Conservation (phyloP, 2,888 invertebrate genomes). For the Lobophora halterata region DNA sequence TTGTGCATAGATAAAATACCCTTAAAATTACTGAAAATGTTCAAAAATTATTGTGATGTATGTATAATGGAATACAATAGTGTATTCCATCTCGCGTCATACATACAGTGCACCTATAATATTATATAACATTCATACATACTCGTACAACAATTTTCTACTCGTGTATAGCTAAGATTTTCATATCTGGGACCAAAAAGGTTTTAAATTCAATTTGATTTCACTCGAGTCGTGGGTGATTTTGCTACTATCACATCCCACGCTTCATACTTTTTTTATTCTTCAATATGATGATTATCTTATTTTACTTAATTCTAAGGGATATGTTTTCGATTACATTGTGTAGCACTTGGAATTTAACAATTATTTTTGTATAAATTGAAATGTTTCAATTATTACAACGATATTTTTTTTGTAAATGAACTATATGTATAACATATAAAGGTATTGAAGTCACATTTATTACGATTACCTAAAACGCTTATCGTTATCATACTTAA, state of each 20-base stretch:
- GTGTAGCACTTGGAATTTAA: constrained; percentile 60
- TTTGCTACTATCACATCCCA: constrained; percentile 38
- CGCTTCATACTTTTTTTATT: constrained; percentile 35
- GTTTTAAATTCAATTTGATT: not conserved
- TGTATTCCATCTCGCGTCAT: constrained; percentile 70
- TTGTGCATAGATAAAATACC: constrained; percentile 12
- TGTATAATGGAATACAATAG: constrained; percentile 55
- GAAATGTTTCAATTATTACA: too few species aligned
- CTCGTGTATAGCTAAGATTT: too few species aligned
- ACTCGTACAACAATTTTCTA: constrained; percentile 1
- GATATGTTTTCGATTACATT: constrained; percentile 75
- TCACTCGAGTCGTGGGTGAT: not conserved
- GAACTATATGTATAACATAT: too few species aligned
- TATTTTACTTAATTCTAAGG: constrained; percentile 59
- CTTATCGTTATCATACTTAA: too few species aligned
- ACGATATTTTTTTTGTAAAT: too few species aligned
- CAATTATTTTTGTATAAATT: constrained; percentile 17
- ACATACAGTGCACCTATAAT: constrained; percentile 57
- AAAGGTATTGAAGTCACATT: too few species aligned
- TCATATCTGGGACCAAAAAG: constrained; percentile 11
- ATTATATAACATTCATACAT: constrained; percentile 9
- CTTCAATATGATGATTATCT: constrained; percentile 38
- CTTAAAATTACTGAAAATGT: not conserved
- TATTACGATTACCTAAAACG: too few species aligned
- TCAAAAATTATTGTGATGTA: constrained; percentile 37